Evolutionary conservation across 2,797 vertebrate species (phyloP).

Genomic region (Periophthalmus magnuspinnatus): DNA sequence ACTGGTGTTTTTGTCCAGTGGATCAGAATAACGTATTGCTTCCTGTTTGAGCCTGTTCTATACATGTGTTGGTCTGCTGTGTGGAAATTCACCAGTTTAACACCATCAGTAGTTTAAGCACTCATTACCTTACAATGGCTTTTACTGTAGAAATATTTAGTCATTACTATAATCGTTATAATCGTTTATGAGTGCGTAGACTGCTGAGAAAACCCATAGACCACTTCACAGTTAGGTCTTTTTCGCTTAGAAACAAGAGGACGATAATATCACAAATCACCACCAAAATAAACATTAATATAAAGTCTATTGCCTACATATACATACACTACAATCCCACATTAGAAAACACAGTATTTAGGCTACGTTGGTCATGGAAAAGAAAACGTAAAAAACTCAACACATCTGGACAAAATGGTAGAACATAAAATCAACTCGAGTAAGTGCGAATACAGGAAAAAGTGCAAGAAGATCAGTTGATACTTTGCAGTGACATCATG

Average conservation of each 20-base stretch:
- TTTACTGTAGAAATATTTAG: constrained; percentile 16
- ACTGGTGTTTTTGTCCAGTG: constrained; percentile 68
- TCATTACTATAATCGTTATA: neutral
- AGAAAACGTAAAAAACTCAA: constrained; percentile 23
- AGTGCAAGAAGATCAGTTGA: neutral
- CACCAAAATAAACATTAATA: constrained; percentile 76
- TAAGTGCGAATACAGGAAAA: neutral
- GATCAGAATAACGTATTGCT: constrained; percentile 77
- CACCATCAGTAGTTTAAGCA: constrained; percentile 31
- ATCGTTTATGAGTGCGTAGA: constrained; percentile 34
- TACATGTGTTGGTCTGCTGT: constrained; percentile 27
- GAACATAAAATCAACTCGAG: neutral
- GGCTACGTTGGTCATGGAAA: constrained; percentile 72
- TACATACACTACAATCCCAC: constrained; percentile 72
- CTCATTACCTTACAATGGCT: constrained; percentile 34
- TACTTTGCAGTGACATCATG: too few relatives aligned
- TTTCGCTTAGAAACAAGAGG: constrained; percentile 44
- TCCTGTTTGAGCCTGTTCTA: constrained; percentile 54
- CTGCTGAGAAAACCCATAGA: constrained; percentile 44
- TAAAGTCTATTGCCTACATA: constrained; percentile 70
- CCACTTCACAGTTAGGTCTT: constrained; percentile 39
- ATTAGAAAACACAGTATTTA: constrained; percentile 75
- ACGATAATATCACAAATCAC: constrained; percentile 71
- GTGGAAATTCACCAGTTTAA: constrained; percentile 35
- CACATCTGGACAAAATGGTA: constrained; percentile 14